These are phyloP conservation scores for Cathartes aura DNA, from an alignment of 2,113 vertebrate genomes.

Conservation along the genomic window DNA sequence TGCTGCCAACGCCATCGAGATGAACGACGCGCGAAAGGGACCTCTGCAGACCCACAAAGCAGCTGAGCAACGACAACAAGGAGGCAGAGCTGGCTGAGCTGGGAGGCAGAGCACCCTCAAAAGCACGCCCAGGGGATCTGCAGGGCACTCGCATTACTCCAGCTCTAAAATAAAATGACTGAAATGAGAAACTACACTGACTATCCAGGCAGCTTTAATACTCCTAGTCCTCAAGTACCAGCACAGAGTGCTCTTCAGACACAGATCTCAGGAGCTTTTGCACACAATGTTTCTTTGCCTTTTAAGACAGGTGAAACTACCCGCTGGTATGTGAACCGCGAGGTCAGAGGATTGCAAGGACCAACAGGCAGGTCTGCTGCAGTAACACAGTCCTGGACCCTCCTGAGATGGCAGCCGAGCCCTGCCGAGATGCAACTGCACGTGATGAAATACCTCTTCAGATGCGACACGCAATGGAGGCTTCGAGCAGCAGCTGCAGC, in stretches of 20 bases:
- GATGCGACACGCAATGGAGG: fast-evolving
- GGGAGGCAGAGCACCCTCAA: neutral
- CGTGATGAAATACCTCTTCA: neutral
- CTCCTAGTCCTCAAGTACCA: neutral
- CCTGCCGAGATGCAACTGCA: neutral
- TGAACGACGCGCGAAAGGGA: neutral
- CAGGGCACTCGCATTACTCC: neutral
- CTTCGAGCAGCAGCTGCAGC: neutral
- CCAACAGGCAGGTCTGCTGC: neutral
- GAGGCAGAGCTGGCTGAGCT: neutral
- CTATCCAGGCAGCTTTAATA: neutral
- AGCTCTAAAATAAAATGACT: neutral
- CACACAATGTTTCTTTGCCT: neutral
- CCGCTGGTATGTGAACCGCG: fast-evolving
- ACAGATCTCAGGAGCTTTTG: neutral
- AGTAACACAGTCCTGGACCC: neutral
- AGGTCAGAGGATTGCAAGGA: neutral
- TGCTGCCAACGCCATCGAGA: fast-evolving
- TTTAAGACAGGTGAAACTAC: neutral
- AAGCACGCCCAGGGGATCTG: neutral
- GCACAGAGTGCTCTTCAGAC: neutral
- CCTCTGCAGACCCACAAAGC: neutral
- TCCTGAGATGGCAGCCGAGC: too few species aligned
- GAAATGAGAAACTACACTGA: neutral
- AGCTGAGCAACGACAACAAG: neutral